A percentile compares a stretch with the other conserved stretches of the same genome.
Evolutionary conservation across 2,797 vertebrate species (phyloP).

Genomic region (Percopsis omiscomaycus): DNA sequence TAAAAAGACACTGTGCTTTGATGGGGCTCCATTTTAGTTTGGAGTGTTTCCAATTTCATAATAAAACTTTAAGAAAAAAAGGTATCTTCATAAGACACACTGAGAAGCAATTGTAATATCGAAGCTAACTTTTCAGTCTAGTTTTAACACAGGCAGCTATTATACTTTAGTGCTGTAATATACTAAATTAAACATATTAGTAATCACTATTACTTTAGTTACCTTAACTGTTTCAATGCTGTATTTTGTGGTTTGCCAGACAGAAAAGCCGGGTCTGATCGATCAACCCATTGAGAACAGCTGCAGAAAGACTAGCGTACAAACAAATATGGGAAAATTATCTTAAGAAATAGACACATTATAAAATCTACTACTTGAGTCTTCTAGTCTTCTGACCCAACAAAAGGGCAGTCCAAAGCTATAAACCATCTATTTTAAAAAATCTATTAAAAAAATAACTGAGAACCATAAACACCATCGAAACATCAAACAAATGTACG

Average conservation of each 20-base stretch:
- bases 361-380: neutral
- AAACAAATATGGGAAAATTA: neutral
- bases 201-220: neutral
- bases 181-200: no score
- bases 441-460: no score
- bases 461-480: no score
- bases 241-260: neutral
- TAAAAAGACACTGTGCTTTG: constrained; percentile 50
- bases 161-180: no score
- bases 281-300: constrained; percentile 1
- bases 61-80: constrained; percentile 50
- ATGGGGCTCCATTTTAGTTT: constrained; percentile 44
- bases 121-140: constrained; percentile 12
- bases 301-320: neutral
- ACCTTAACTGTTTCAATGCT: neutral
- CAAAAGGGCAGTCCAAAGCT: no score
- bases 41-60: constrained; percentile 65
- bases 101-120: constrained; percentile 24
- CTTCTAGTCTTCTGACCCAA: no score
- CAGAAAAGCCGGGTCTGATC: neutral
- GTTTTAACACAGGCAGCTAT: neutral
- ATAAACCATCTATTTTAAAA: no score
- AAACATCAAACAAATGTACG: no score
- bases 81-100: constrained; percentile 24
- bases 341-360: neutral